Percentiles rank a stretch among this genome's conserved stretches.
Evolutionary conservation across 2,113 vertebrate genomes (phyloP).

Genomic region (Sporophila hypoxantha): DNA sequence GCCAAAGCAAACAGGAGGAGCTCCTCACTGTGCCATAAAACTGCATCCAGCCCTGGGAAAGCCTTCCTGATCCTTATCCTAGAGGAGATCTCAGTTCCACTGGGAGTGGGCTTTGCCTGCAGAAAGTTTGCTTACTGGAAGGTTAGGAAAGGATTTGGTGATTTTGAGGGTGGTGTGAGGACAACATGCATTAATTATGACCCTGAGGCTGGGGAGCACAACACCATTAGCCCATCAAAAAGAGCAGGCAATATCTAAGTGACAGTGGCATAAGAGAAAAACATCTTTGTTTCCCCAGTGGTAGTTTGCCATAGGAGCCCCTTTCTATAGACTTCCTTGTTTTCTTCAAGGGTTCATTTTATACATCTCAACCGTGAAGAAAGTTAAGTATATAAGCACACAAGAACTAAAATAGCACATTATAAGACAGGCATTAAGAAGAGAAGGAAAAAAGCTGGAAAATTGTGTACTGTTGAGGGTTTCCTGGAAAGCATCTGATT

Average conservation of each 20-base stretch:
- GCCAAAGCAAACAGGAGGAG: background rate
- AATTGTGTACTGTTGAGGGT: background rate
- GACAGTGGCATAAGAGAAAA: conserved; percentile 32
- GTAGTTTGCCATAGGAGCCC: background rate
- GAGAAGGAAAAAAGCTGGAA: background rate
- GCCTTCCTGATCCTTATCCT: background rate
- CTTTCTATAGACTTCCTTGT: background rate
- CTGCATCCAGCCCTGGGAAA: background rate
- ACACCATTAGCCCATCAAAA: conserved; percentile 30
- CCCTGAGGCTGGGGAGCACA: conserved; percentile 3
- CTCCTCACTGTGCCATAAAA: background rate
- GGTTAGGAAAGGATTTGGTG: background rate
- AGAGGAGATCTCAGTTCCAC: background rate
- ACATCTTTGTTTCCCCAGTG: background rate
- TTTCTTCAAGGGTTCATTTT: conserved; percentile 1
- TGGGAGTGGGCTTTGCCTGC: background rate
- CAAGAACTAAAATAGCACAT: background rate
- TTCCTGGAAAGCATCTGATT: background rate
- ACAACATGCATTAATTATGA: conserved; percentile 43
- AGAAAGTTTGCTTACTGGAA: conserved; percentile 25
- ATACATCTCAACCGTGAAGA: background rate
- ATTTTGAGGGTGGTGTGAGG: conserved; percentile 25
- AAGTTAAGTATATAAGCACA: background rate
- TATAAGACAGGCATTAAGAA: background rate
- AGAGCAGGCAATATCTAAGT: conserved; percentile 3